phyloP scores from a whole-genome alignment of 2,888 invertebrate species.

The Acleris cristana region DNA sequence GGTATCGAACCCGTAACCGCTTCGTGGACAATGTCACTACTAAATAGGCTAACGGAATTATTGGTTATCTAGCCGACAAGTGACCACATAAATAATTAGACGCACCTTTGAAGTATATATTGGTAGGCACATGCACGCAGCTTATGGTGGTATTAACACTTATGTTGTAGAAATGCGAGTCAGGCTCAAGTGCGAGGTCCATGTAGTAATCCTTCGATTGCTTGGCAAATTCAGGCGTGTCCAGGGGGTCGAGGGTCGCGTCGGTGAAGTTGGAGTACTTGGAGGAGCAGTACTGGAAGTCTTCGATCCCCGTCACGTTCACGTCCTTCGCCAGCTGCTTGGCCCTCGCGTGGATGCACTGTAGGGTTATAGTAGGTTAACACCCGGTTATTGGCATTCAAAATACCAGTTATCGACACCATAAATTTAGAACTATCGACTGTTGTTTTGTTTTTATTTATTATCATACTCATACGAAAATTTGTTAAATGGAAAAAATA shows the following conservation, averaged over 20 bases:
- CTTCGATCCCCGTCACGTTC: conserved; percentile 71
- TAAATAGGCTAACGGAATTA: too few relatives aligned
- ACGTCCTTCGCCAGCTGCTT: conserved; percentile 87
- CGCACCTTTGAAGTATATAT: conserved; percentile 92
- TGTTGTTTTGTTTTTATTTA: too few relatives aligned
- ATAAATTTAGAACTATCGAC: too few relatives aligned
- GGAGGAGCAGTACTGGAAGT: conserved; percentile 89
- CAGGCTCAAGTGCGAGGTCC: conserved; percentile 85
- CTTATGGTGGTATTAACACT: conserved; percentile 91
- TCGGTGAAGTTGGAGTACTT: conserved; percentile 86
- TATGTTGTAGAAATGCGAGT: conserved; percentile 93
- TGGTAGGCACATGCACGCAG: conserved; percentile 97
- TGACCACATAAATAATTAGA: not conserved
- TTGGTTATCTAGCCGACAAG: not conserved
- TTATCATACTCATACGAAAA: too few relatives aligned
- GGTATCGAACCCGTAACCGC: too few relatives aligned
- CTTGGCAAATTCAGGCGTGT: conserved; percentile 61
- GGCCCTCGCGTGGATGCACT: conserved; percentile 91
- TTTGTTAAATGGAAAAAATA: too few relatives aligned
- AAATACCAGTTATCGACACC: too few relatives aligned
- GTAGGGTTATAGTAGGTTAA: conserved; percentile 51
- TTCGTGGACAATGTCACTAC: too few relatives aligned
- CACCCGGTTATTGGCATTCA: too few relatives aligned
- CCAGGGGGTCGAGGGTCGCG: not conserved
- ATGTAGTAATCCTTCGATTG: conserved; percentile 80